These are phyloP conservation scores for Tychaedon coryphoeus DNA, from an alignment of 2,113 vertebrate species.

Conservation along the genomic window DNA sequence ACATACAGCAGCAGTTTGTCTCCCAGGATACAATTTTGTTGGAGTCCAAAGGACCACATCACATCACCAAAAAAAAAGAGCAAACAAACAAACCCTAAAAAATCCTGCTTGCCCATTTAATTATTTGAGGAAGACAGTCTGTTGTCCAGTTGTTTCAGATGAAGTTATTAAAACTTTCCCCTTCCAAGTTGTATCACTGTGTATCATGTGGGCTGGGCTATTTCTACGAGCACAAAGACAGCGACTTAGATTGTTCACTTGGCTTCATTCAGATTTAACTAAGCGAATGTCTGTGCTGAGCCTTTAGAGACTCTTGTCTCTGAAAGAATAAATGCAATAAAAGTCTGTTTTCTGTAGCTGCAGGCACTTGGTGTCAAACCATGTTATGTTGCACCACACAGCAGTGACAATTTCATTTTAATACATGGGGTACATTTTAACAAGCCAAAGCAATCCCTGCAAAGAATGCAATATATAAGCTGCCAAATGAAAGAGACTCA, in stretches of 20 bases:
- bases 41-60: not conserved
- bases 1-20: not conserved
- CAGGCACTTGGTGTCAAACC: conserved; percentile 68
- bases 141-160: not conserved
- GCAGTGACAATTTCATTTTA: conserved; percentile 77
- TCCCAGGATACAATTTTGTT: not conserved
- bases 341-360: conserved; percentile 77
- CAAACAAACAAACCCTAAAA: not conserved
- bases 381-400: conserved; percentile 67
- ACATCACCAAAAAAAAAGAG: not conserved
- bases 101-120: not conserved
- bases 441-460: conserved; percentile 62
- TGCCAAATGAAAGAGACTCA: conserved; percentile 46
- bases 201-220: not conserved
- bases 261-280: conserved; percentile 74
- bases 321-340: conserved; percentile 75
- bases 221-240: conserved; percentile 46
- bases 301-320: conserved; percentile 71
- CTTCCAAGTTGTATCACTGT: not conserved
- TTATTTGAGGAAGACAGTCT: not conserved
- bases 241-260: conserved; percentile 55
- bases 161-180: not conserved
- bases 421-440: conserved; percentile 71
- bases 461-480: conserved; percentile 47
- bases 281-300: conserved; percentile 64